Evolutionary conservation across 1,140 invertebrate species (phyloP).

Genomic region (Ostrea denselamellosa): DNA sequence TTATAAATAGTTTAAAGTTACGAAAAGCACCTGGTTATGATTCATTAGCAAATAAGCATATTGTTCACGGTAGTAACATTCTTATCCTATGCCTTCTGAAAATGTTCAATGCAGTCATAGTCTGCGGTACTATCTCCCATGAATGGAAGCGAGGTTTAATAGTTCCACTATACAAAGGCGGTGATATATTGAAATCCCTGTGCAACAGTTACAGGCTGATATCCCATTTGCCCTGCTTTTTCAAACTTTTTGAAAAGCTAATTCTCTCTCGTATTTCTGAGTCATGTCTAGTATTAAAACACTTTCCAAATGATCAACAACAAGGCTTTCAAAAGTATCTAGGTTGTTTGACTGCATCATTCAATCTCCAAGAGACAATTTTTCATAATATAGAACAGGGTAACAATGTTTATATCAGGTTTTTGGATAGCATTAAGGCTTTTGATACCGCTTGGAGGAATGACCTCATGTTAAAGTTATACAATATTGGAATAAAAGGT

Average conservation of each 20-base stretch:
- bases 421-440: constrained; percentile 4
- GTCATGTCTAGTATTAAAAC: not conserved
- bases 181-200: not conserved
- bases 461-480: constrained; percentile 35
- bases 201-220: constrained; percentile 26
- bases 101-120: constrained; percentile 15
- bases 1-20: too few species aligned
- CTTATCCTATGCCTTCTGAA: not conserved
- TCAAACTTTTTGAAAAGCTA: constrained; percentile 42
- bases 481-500: not conserved
- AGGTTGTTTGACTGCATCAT: constrained; percentile 29
- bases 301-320: not conserved
- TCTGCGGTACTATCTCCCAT: not conserved
- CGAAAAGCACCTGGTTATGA: constrained; percentile 17
- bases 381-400: too few species aligned
- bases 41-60: constrained; percentile 40
- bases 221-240: constrained; percentile 7
- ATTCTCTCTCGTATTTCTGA: not conserved
- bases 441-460: constrained; percentile 30
- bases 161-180: constrained; percentile 42
- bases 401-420: not conserved
- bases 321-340: constrained; percentile 13
- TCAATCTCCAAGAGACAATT: constrained; percentile 40
- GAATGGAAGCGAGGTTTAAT: constrained; percentile 26
- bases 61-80: not conserved